Base-by-base conservation (phyloP, 2,888 invertebrate genomes). In the Andrena minutula region DNA sequence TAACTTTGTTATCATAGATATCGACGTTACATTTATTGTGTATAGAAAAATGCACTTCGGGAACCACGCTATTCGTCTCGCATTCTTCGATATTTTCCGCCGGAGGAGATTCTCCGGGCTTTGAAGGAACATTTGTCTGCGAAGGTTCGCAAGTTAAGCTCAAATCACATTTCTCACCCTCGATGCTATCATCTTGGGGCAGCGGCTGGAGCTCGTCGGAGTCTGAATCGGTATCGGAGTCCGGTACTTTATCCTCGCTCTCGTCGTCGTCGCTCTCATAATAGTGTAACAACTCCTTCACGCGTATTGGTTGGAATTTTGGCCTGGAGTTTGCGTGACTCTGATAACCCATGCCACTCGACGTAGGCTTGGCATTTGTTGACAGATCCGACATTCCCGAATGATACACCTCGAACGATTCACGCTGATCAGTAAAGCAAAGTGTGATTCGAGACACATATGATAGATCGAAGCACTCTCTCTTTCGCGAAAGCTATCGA, bases 241-340 rank as follows among this genome's bases (percentile, higher is more conserved):
- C 84, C 7, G 49, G 60, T 16, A 75, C 2, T 20, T 84, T 87
- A 20, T 90, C 85, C 69, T 90, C 92, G 5, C 84, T 89, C 1
- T 91, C 90, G 69, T 91, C 91, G 65, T 93, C 92, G 30, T 92
- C 91, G 35, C 87, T 89, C 23, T 86, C 88, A 49, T 83, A 90
- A 75, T 83, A 85, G 58, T 88, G 82, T 60, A 92, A 66, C 16
- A 92, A 82, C 2, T 87, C 90, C 77, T 92, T 92, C 5, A 93
- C 89, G 10, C 91, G 86, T 6, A 92, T 82, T 3, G 93, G 93
- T 89, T 89, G 81, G 88, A 86, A 79, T 65, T 89, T 87, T 71
- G 84, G 88, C 32, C 85, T 78, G 2, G 73, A 66, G 71, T 71
- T 74, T 2, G 41, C 41, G 16, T 66, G 49, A 70, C 26, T 81